Conservation (phyloP, 2,113 vertebrate species). For the Ifrita kowaldi region DNA sequence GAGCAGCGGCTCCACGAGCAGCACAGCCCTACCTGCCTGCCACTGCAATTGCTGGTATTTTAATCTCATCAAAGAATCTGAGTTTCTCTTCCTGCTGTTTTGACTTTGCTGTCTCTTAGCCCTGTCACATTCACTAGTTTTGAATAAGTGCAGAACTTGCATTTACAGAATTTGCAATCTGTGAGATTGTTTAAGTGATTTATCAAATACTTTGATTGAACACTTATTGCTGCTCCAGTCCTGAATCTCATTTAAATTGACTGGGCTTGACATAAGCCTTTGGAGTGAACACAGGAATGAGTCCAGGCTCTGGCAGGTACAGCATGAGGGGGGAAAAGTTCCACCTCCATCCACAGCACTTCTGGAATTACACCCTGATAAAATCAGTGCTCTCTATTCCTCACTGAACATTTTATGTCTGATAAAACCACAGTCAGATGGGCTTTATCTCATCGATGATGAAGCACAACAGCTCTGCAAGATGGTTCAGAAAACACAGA, state of each 20-base stretch:
- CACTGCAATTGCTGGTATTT: slow-evolving; percentile 62
- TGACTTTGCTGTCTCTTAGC: slow-evolving; percentile 64
- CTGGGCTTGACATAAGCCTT: slow-evolving; percentile 47
- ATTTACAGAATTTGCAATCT: slow-evolving; percentile 66
- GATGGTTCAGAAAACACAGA: background rate
- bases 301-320: background rate
- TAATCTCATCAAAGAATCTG: slow-evolving; percentile 64
- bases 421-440: background rate
- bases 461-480: background rate
- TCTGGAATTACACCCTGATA: background rate
- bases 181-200: slow-evolving; percentile 66
- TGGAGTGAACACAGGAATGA: background rate
- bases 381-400: background rate
- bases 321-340: background rate
- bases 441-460: background rate
- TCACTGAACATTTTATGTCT: background rate
- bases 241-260: slow-evolving; percentile 60
- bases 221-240: slow-evolving; percentile 36
- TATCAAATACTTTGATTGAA: slow-evolving; percentile 64
- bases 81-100: slow-evolving; percentile 62
- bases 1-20: background rate
- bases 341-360: background rate
- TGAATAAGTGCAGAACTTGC: slow-evolving; percentile 58
- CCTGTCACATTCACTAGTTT: slow-evolving; percentile 63
- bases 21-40: slow-evolving; percentile 55